Base-by-base conservation (phyloP, 2,888 invertebrate species). In the Horisme vitalbata region DNA sequence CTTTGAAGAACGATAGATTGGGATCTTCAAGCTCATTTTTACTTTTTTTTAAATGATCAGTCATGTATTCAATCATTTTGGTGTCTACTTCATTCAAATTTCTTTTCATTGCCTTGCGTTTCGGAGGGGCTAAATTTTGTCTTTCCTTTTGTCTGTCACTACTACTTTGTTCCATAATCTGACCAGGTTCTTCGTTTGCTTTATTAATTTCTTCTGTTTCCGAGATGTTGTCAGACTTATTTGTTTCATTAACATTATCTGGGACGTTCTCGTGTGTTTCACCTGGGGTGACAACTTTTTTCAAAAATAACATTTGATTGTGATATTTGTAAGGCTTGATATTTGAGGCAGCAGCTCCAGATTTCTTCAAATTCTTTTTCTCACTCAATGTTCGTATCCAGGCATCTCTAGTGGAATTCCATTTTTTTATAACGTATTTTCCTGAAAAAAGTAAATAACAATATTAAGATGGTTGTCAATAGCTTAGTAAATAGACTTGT, bases 221-320 rank as follows among this genome's bases (percentile, higher is more conserved):
- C 21, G 31, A 10, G 26, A 14, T 45, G 27, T 33, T 41, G 18
- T 24, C 35, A 21, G 24, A 27, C 12, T 27, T 27, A 12, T 27
- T 11, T 27, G 11, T 12, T 27, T 27, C 27, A 27, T 11, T 27
- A 18, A 21, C 14, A 9, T 27, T 41, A 49, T 24, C 47, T 47
- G 52, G 15, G 50, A 52, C 55, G 48, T 30, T 59, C 21, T 58
- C 56, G 45, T 57, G 57, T 26, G 52, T 61, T 37, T 60, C 52
- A 55, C 52, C 55, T 11, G 57, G 10, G 11, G 51, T 21, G 10
- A 56, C 52, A 21, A 56, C 51, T 54, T 58, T 61, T 58, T 58
- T 56, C 52, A 55, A 61, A 59, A 61, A 59, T 13, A 57, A 15
- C 54, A 61, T 54, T 14, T 59, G 61, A 50, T 57, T 49, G 14